Percentiles rank a stretch among this genome's conserved stretches.
These are phyloP conservation scores for Cephalotes varians DNA, from an alignment of 2,888 invertebrate species.

Conservation along the genomic window DNA sequence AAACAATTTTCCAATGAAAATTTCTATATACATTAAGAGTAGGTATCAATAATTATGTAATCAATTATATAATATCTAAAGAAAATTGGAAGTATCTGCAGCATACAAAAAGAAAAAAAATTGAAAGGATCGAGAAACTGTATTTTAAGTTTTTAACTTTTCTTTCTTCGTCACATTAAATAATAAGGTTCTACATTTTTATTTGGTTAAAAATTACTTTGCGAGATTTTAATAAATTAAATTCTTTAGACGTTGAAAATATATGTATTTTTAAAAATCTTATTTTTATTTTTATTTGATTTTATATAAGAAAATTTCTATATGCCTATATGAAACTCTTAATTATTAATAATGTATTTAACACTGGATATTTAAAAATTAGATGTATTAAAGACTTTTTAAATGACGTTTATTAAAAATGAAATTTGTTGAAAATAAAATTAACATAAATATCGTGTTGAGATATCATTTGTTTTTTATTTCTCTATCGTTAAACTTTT, in stretches of 20 bases:
- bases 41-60: neutral
- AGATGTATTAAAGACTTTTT: neutral
- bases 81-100: neutral
- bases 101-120: neutral
- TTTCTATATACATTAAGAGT: neutral
- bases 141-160: neutral
- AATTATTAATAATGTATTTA: constrained; percentile 1
- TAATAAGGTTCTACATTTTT: neutral
- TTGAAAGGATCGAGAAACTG: neutral
- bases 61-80: neutral
- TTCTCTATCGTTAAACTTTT: neutral
- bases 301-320: neutral
- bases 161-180: neutral
- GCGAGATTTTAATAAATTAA: neutral
- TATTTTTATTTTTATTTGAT: neutral
- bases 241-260: neutral
- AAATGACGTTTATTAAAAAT: neutral
- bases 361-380: neutral
- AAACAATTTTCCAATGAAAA: constrained; percentile 1
- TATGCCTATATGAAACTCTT: neutral
- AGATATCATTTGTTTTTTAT: neutral
- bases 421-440: neutral
- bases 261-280: neutral
- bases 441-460: neutral
- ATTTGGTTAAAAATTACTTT: neutral